Conservation (phyloP, 2,113 vertebrate genomes). For the Eublepharis macularius region DNA sequence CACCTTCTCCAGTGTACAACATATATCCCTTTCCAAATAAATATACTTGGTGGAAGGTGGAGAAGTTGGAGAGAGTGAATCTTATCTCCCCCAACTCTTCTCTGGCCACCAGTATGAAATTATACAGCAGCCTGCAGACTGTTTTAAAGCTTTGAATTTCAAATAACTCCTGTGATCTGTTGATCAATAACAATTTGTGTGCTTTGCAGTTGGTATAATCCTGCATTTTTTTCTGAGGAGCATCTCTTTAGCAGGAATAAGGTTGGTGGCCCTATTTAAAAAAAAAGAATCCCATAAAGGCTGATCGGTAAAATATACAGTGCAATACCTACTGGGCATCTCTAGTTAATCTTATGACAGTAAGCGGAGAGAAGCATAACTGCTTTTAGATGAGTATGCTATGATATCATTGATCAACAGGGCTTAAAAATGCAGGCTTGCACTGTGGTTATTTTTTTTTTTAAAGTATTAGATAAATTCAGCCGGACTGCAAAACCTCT, state of each 20-base stretch:
- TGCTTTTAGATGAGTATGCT: constrained; percentile 35
- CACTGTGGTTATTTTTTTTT: background rate
- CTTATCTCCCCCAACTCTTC: background rate
- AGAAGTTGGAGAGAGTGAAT: constrained; percentile 39
- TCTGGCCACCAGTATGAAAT: constrained; percentile 25
- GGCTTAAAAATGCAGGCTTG: constrained; percentile 44
- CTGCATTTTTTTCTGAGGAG: constrained; percentile 31
- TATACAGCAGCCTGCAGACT: constrained; percentile 34
- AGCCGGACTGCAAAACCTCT: constrained; percentile 20
- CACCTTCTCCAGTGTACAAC: too few species aligned
- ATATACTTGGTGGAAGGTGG: constrained; percentile 22
- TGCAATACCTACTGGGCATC: constrained; percentile 47
- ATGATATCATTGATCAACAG: background rate
- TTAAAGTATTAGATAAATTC: constrained; percentile 31
- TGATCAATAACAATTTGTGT: constrained; percentile 47
- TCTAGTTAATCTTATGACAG: constrained; percentile 42
- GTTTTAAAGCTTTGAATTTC: constrained; percentile 33
- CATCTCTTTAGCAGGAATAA: constrained; percentile 42
- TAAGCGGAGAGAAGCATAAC: constrained; percentile 28
- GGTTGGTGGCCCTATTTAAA: constrained; percentile 43
- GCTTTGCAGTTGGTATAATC: constrained; percentile 32
- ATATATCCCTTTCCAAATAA: background rate
- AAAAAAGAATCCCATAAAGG: constrained; percentile 13
- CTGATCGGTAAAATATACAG: constrained; percentile 27
- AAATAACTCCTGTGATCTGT: constrained; percentile 23